These are phyloP conservation scores for Notodonta ziczac DNA, from an alignment of 2,888 invertebrate genomes.

Conservation along the genomic window DNA sequence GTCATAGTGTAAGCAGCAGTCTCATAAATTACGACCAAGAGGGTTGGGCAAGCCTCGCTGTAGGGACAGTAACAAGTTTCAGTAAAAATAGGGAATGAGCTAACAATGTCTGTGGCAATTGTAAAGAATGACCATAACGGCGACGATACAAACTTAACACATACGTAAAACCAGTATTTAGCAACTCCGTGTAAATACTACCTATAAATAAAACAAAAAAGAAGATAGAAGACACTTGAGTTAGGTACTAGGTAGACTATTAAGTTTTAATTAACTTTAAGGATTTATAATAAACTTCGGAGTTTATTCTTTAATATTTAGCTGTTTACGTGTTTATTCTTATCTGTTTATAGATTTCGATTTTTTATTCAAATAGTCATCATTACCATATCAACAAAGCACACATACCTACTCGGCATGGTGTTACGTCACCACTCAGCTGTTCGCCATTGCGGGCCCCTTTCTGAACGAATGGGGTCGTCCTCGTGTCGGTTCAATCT, in stretches of 20 bases:
- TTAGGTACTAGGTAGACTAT: no score
- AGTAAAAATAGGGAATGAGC: conserved; percentile 20
- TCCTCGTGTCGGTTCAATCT: neutral
- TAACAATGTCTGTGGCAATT: conserved; percentile 9
- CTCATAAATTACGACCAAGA: conserved; percentile 36
- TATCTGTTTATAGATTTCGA: neutral
- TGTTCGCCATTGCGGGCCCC: conserved; percentile 27
- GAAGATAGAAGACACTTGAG: no score
- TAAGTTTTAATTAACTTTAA: no score
- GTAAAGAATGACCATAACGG: neutral
- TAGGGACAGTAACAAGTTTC: conserved; percentile 16
- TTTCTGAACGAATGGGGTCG: neutral
- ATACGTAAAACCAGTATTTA: neutral
- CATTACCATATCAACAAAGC: neutral
- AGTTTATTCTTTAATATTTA: no score
- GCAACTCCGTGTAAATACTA: no score
- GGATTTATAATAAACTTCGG: no score
- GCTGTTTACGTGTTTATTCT: neutral
- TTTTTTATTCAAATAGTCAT: neutral
- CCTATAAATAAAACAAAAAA: neutral
- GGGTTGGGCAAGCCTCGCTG: conserved; percentile 21
- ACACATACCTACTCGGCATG: neutral
- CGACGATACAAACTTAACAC: neutral
- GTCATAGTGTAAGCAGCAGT: conserved; percentile 7
- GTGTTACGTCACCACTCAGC: conserved; percentile 36